Conservation (phyloP, 2,113 vertebrate species). For the Garra rufa region DNA sequence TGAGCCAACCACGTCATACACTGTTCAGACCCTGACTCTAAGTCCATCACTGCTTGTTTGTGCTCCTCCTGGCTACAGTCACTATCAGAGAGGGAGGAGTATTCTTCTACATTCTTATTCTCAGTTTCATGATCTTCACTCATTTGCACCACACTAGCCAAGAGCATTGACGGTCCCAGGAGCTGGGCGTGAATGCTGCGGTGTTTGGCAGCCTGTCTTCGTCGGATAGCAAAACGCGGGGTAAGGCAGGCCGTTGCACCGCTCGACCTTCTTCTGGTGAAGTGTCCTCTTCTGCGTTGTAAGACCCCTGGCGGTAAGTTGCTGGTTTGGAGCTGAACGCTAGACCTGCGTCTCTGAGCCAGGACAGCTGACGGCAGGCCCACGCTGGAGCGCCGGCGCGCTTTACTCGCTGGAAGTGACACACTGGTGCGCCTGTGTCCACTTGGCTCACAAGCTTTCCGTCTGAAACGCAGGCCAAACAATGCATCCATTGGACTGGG, state of each 20-base stretch:
- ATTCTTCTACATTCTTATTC: slow-evolving; percentile 22
- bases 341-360: slow-evolving; percentile 69
- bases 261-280: slow-evolving; percentile 74
- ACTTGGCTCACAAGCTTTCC: slow-evolving; percentile 61
- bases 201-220: slow-evolving; percentile 48
- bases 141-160: slow-evolving; percentile 78
- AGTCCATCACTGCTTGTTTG: background rate
- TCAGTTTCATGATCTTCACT: slow-evolving; percentile 60
- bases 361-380: slow-evolving; percentile 82
- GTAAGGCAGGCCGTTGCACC: slow-evolving; percentile 69
- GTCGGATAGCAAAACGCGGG: slow-evolving; percentile 78
- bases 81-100: slow-evolving; percentile 55
- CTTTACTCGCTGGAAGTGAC: slow-evolving; percentile 82
- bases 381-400: slow-evolving; percentile 80
- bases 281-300: background rate
- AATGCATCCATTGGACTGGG: slow-evolving; percentile 83
- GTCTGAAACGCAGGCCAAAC: slow-evolving; percentile 84
- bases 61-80: slow-evolving; percentile 47
- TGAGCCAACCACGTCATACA: slow-evolving; percentile 38
- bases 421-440: slow-evolving; percentile 54
- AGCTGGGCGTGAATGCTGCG: slow-evolving; percentile 72
- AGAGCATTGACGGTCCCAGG: slow-evolving; percentile 75
- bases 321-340: slow-evolving; percentile 48
- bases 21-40: slow-evolving; percentile 25
- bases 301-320: background rate